Percentiles rank a stretch among this genome's conserved stretches.
Evolutionary conservation across 2,113 vertebrate genomes (phyloP).

Genomic region (Neopipo cinnamomea): DNA sequence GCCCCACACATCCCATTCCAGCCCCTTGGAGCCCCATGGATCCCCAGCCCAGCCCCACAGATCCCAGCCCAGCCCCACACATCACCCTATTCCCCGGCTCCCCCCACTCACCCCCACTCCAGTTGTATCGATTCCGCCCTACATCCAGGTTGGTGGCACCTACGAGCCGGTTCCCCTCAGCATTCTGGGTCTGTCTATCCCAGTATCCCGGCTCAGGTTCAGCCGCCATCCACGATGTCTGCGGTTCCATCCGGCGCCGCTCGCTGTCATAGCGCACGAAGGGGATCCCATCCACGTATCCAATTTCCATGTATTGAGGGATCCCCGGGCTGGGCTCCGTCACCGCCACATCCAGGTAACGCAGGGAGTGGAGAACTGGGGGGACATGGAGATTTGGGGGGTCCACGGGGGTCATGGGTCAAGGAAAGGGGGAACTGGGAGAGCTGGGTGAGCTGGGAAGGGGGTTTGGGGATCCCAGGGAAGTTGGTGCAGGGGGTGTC

Average conservation of each 20-base stretch:
- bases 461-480: neutral
- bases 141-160: too few species aligned
- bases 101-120: too few species aligned
- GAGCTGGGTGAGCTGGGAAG: neutral
- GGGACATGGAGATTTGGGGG: neutral
- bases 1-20: too few species aligned
- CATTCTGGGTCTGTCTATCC: too few species aligned
- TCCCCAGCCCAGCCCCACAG: too few species aligned
- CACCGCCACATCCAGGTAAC: fast-evolving
- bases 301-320: fast-evolving
- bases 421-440: neutral
- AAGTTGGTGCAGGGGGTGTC: too few species aligned
- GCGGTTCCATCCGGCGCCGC: neutral
- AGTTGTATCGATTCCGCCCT: too few species aligned
- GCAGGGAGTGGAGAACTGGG: neutral
- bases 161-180: too few species aligned
- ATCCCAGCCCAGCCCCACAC: neutral
- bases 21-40: too few species aligned
- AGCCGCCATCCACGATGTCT: neutral
- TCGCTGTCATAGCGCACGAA: neutral
- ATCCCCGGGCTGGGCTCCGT: neutral
- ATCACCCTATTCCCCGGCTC: too few species aligned
- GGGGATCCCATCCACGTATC: neutral
- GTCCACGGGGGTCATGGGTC: neutral
- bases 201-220: neutral